Evolutionary conservation across 92 coral and sea anemone genomes (phyloP).

Genomic region (Ricordea florida): DNA sequence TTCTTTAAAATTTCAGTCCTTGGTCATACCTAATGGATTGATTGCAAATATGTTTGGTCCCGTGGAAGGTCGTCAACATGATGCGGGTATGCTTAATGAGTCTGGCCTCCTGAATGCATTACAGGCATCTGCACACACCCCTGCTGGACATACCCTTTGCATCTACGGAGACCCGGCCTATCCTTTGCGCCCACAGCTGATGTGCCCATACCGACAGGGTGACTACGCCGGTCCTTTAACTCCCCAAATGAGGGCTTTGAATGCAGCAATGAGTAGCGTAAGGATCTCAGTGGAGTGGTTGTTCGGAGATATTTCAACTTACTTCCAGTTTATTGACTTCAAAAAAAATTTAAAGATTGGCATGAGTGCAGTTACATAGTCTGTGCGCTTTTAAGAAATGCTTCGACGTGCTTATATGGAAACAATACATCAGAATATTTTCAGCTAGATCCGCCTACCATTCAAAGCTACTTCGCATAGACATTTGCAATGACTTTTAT

Average conservation of each 20-base stretch:
- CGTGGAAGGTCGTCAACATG: slow-evolving; percentile 33
- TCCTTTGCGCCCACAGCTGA: slow-evolving; percentile 29
- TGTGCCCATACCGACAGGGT: slow-evolving; percentile 37
- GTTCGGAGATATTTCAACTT: slow-evolving; percentile 17
- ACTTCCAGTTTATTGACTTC: slow-evolving; percentile 22
- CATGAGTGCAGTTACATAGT: slow-evolving; percentile 30
- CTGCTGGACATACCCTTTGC: slow-evolving; percentile 1
- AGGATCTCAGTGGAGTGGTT: slow-evolving; percentile 35
- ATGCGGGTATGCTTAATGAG: slow-evolving; percentile 44
- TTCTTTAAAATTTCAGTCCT: slow-evolving; percentile 29
- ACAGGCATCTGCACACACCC: slow-evolving; percentile 5
- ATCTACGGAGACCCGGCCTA: slow-evolving; percentile 42
- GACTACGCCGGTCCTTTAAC: slow-evolving; percentile 34
- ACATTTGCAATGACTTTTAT: background rate
- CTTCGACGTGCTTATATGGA: slow-evolving; percentile 29
- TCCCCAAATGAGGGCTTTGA: slow-evolving; percentile 22
- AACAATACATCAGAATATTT: slow-evolving; percentile 8
- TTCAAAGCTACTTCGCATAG: slow-evolving; percentile 6
- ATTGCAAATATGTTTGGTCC: slow-evolving; percentile 26
- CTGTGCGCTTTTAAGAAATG: slow-evolving; percentile 24
- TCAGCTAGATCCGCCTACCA: slow-evolving; percentile 15
- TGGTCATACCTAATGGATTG: slow-evolving; percentile 31
- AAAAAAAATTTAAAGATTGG: slow-evolving; percentile 36
- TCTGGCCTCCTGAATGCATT: slow-evolving; percentile 22
- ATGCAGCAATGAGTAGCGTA: slow-evolving; percentile 26